Base-by-base conservation (phyloP, 2,888 invertebrate genomes). In the Tetrapedia diversipes region DNA sequence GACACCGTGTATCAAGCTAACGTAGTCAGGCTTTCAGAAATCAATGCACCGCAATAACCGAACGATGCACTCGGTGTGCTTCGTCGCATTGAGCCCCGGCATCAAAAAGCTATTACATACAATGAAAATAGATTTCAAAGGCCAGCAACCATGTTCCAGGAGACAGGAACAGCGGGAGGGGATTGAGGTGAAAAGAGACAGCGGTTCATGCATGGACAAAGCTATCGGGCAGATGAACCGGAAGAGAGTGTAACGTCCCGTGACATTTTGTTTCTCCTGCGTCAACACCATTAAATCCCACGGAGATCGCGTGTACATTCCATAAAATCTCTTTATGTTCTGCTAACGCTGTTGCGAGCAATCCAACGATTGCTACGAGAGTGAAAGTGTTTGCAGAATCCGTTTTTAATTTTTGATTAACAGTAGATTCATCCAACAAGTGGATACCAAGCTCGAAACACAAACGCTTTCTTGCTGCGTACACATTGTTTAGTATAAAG, bases 211-310 rank as follows among this genome's bases (percentile, higher is more conserved):
- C 64, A 53, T 51, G 71, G 67, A 77, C 77, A 82, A 76, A 82
- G 69, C 80, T 75, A 69, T 73, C 82, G 61, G 27, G 43, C 77
- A 69, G 77, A 79, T 82, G 82, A 79, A 77, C 72, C 79, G 82
- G 77, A 81, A 80, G 81, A 63, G 78, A 80, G 83, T 79, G 81
- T 83, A 86, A 86, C 80, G 83, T 81, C 78, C 81, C 79, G 77
- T 82, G 82, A 81, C 82, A 77, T 81, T 66, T 80, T 80, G 73
- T 80, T 77, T 77, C 77, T 51, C 64, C 60, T 68, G 67, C 81
- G 69, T 70, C 68, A 68, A 70, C 74, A 66, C 72, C 70, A 70
- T 72, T 74, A 64, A 67, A 68, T 82, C 72, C 75, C 81, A 68
- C 47, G 68, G 59, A 51, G 68, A 64, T 59, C 63, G 47, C 37